Conservation (phyloP, 1,140 invertebrate genomes). For the Helicoverpa armigera region DNA sequence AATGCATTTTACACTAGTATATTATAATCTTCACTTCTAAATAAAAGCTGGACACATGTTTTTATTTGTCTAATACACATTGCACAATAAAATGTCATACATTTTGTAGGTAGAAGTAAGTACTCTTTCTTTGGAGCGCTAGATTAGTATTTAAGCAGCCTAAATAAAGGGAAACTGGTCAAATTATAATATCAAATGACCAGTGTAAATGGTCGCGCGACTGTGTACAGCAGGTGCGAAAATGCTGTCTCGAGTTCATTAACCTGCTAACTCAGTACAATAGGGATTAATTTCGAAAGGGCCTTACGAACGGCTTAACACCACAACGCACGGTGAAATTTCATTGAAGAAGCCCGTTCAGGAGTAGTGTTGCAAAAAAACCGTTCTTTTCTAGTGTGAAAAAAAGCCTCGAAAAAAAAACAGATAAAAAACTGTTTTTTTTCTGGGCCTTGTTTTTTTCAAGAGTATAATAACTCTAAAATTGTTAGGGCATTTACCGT, state of each 20-base stretch:
- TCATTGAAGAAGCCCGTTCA: background rate
- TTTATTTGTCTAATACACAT: background rate
- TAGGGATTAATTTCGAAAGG: background rate
- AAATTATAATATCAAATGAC: slow-evolving; percentile 12
- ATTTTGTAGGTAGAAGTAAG: too few species aligned
- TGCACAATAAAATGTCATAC: too few species aligned
- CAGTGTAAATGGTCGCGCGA: slow-evolving; percentile 12
- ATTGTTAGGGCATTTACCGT: too few species aligned
- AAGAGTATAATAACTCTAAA: too few species aligned
- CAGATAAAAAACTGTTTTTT: too few species aligned
- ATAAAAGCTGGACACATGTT: background rate
- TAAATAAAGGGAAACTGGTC: background rate
- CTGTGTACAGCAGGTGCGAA: slow-evolving; percentile 17
- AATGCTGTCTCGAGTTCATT: slow-evolving; percentile 20
- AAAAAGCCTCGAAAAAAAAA: too few species aligned
- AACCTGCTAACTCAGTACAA: slow-evolving; percentile 20
- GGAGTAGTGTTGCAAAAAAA: too few species aligned
- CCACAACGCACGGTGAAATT: background rate
- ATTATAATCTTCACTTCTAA: slow-evolving; percentile 6
- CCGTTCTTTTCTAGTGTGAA: too few species aligned
- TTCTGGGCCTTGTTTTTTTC: too few species aligned
- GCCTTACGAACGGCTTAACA: background rate
- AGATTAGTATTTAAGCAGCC: too few species aligned
- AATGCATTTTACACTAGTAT: background rate
- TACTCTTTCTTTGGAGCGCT: too few species aligned